Evolutionary conservation across 2,113 vertebrate genomes (phyloP), one percentile per base, ranked within the genome.

Genomic region (Pterocles gutturalis): DNA sequence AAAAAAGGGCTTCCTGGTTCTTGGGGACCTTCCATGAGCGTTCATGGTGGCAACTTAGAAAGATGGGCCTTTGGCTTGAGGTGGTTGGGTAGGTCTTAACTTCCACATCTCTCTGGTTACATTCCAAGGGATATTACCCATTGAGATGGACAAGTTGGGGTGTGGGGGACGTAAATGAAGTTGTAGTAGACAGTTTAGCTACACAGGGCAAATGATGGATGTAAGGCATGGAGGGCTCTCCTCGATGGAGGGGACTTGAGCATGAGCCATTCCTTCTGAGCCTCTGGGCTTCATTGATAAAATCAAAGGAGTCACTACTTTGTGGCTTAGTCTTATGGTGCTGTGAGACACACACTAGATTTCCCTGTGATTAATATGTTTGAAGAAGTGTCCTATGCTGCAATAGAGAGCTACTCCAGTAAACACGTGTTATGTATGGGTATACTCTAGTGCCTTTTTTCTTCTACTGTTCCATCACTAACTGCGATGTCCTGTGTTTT

Each of bases 341-440:
- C 70, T 53, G 11, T 2, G 4, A 54, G 72, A 22, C 43, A 15
- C 3, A 0, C 25, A 24, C 28, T 61, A 0, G 29, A 46, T 20
- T 17, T 55, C 16, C 77, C 43, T 36, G 9, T 8, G 38, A 34
- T 53, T 45, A 48, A 36, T 26, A 13, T 31, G 20, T 70, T 60
- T 65, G 34, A 43, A 93, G 60, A 53, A 33, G 33, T 14, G 8
- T 41, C 17, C 38, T 51, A 4, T 16, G 25, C 82, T 69, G 31
- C 86, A 90, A 60, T 61, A 34, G 43, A 49, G 11, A 53, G 13
- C 41, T 36, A 26, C 51, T 26, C 7, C 4, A 67, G 24, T 33
- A 55, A 71, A 31, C 9, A 4, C 2, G 3, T 58, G 12, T 93
- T 80, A 14, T 4, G 0, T 33, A 2, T 10, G 6, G 17, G 29